A percentile compares a stretch with the other conserved stretches of the same genome.
Evolutionary conservation across 1,140 invertebrate genomes (phyloP).

Genomic region (Stegodyphus mimosarum): DNA sequence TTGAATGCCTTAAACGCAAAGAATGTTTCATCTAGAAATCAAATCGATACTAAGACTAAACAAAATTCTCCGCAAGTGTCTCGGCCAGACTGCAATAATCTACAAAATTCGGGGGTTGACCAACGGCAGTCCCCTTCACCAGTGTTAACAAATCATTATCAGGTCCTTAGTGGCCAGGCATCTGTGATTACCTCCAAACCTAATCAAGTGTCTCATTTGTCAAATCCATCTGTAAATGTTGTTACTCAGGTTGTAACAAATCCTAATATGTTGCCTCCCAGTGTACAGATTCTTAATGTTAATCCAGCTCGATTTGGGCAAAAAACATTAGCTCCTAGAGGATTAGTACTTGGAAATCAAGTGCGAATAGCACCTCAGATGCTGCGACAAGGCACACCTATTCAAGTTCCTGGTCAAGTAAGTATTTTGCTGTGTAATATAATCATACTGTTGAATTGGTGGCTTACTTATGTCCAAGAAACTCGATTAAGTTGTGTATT

Average conservation of each 20-base stretch:
- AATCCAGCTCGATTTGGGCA: slow-evolving; percentile 38
- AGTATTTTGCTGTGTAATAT: neutral
- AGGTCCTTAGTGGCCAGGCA: slow-evolving; percentile 35
- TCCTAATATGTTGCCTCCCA: slow-evolving; percentile 37
- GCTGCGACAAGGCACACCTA: slow-evolving; percentile 42
- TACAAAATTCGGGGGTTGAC: slow-evolving; percentile 8
- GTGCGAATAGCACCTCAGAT: slow-evolving; percentile 57
- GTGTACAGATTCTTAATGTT: slow-evolving; percentile 49
- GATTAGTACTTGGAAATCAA: slow-evolving; percentile 45
- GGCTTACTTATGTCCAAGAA: too few species aligned
- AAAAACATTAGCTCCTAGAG: slow-evolving; percentile 57
- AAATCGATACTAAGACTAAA: slow-evolving; percentile 10
- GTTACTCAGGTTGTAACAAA: slow-evolving; percentile 54
- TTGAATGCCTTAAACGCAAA: slow-evolving; percentile 39
- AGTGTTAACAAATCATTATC: slow-evolving; percentile 39
- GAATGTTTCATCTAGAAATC: neutral
- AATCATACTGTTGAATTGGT: too few species aligned
- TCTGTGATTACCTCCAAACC: slow-evolving; percentile 54
- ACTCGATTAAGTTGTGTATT: too few species aligned
- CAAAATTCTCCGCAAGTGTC: slow-evolving; percentile 18
- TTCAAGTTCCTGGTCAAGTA: slow-evolving; percentile 49
- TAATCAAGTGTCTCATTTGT: slow-evolving; percentile 27
- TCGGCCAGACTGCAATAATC: slow-evolving; percentile 2
- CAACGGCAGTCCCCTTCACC: slow-evolving; percentile 27
- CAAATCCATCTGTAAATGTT: slow-evolving; percentile 34